A percentile compares a stretch with the other conserved stretches of the same genome.
Conservation (phyloP, 1,140 invertebrate species). For the Heliconius nattereri region DNA sequence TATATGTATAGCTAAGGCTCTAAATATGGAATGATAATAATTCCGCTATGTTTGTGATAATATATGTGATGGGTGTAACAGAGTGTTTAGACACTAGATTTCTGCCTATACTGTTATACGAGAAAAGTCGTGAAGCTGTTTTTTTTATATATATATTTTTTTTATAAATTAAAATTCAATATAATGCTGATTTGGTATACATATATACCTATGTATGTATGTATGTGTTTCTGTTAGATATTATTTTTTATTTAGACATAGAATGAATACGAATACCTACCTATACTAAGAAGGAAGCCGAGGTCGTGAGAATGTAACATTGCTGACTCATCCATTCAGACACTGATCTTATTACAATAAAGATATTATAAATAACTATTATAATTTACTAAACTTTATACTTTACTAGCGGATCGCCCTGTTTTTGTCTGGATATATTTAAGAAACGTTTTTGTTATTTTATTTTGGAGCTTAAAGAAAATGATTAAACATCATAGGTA, state of each 20-base stretch:
- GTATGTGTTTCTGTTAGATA: no score
- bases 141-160: no score
- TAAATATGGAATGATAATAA: not conserved
- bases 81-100: no score
- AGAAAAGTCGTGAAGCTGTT: no score
- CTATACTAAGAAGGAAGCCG: constrained; percentile 14
- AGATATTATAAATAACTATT: constrained; percentile 3
- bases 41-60: no score
- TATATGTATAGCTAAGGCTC: not conserved
- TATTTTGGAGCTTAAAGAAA: not conserved
- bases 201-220: no score
- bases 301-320: constrained; percentile 28
- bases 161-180: no score
- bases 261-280: not conserved
- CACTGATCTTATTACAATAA: constrained; percentile 11
- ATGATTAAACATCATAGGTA: no score
- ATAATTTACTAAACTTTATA: not conserved
- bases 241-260: no score
- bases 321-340: constrained; percentile 23
- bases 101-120: no score
- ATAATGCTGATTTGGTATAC: no score
- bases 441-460: not conserved
- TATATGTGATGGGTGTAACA: no score
- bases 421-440: not conserved
- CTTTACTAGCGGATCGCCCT: not conserved